Evolutionary conservation across 2,113 vertebrate species (phyloP).

Genomic region (Microcebus jonahi): DNA sequence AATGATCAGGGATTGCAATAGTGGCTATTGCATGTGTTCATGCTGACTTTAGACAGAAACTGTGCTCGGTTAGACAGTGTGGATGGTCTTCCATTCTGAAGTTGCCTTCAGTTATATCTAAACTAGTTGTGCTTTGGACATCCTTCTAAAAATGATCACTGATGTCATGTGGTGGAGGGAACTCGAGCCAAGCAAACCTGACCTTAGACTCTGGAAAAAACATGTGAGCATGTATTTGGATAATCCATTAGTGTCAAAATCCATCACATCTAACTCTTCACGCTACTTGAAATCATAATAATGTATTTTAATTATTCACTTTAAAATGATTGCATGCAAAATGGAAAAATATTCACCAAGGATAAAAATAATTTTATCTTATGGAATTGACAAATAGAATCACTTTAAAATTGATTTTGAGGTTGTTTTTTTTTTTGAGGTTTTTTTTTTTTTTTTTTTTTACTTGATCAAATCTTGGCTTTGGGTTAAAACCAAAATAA

Average conservation of each 20-base stretch:
- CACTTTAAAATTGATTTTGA: neutral
- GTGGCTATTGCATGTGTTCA: neutral
- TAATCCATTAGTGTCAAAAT: neutral
- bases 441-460: neutral
- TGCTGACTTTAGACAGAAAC: neutral
- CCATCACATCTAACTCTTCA: neutral
- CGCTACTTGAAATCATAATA: neutral
- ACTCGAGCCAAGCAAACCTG: neutral
- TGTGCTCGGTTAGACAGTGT: neutral
- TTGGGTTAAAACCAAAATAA: neutral
- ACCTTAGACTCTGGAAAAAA: neutral
- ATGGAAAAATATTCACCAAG: neutral
- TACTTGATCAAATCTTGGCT: neutral
- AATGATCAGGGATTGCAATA: neutral
- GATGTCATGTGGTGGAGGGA: neutral
- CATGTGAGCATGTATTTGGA: fast-evolving
- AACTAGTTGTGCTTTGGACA: neutral
- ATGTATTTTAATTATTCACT: neutral
- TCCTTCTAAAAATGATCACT: neutral
- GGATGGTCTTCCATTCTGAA: neutral
- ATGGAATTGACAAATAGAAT: neutral
- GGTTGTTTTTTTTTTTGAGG: too few species aligned
- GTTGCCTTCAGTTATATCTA: neutral
- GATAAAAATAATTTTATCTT: neutral
- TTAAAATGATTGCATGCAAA: conserved; percentile 8